Conservation (phyloP, 1,140 invertebrate genomes). For the Plectrocnemia conspersa region DNA sequence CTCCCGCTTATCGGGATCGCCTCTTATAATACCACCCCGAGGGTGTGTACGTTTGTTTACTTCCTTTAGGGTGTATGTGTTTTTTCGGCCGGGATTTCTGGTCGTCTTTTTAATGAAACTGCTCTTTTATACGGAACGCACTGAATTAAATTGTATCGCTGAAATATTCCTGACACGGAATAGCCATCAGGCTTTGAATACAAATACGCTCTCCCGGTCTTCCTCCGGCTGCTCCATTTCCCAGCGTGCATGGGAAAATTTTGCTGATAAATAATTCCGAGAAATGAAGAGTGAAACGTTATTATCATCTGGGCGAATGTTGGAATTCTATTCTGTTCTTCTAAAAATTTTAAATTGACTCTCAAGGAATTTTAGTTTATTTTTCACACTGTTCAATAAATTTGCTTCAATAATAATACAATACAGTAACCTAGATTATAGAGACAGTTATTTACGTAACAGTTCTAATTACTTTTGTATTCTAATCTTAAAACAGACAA, state of each 20-base stretch:
- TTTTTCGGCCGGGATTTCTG: constrained; percentile 18
- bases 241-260: not conserved
- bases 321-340: too few species aligned
- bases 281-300: too few species aligned
- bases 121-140: constrained; percentile 20
- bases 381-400: too few species aligned
- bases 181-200: constrained; percentile 17
- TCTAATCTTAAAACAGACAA: too few species aligned
- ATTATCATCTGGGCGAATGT: too few species aligned
- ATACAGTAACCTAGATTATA: too few species aligned
- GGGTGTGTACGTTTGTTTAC: constrained; percentile 12
- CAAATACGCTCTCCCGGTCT: constrained; percentile 4
- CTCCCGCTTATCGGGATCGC: not conserved
- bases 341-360: too few species aligned
- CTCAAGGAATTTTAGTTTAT: too few species aligned
- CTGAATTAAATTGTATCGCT: constrained; percentile 20
- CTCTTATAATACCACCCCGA: too few species aligned
- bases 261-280: constrained; percentile 6
- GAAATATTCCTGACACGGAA: constrained; percentile 21
- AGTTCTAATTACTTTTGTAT: too few species aligned
- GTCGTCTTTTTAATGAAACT: constrained; percentile 22
- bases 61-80: constrained; percentile 12
- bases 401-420: too few species aligned
- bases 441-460: too few species aligned
- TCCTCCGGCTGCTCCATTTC: not conserved